phyloP scores from a whole-genome alignment of 2,888 invertebrate genomes.

The Halocaridina rubra region DNA sequence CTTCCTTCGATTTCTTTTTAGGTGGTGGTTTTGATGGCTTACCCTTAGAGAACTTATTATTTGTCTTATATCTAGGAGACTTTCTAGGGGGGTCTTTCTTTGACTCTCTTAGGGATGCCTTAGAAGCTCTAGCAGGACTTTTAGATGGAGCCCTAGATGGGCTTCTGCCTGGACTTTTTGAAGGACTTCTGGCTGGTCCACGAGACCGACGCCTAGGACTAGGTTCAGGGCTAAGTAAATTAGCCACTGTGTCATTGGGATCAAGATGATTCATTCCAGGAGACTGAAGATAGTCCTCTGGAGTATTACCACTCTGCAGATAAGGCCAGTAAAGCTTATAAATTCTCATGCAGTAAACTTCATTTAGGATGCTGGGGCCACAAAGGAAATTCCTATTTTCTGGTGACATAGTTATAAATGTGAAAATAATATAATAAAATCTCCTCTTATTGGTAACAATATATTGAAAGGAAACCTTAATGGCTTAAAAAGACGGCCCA shows the following conservation, averaged over 20 bases:
- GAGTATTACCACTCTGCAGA: conserved; percentile 82
- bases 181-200: background rate
- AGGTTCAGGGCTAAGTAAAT: background rate
- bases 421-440: no score
- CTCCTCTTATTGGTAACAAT: no score
- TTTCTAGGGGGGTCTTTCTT: background rate
- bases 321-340: no score
- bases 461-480: no score
- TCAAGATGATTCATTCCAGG: background rate
- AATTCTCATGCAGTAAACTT: no score
- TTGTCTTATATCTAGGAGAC: background rate
- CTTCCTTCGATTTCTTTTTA: background rate
- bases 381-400: no score
- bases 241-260: background rate
- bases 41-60: background rate
- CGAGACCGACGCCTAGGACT: conserved; percentile 1
- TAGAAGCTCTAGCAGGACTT: background rate
- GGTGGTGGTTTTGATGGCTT: background rate
- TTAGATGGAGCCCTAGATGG: conserved; percentile 1
- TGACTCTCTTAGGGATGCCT: background rate
- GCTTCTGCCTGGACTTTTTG: background rate
- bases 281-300: conserved; percentile 79
- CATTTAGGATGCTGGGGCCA: no score
- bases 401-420: no score
- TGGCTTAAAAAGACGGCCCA: no score